Conservation (phyloP, 2,888 invertebrate species). For the Machimus atricapillus region DNA sequence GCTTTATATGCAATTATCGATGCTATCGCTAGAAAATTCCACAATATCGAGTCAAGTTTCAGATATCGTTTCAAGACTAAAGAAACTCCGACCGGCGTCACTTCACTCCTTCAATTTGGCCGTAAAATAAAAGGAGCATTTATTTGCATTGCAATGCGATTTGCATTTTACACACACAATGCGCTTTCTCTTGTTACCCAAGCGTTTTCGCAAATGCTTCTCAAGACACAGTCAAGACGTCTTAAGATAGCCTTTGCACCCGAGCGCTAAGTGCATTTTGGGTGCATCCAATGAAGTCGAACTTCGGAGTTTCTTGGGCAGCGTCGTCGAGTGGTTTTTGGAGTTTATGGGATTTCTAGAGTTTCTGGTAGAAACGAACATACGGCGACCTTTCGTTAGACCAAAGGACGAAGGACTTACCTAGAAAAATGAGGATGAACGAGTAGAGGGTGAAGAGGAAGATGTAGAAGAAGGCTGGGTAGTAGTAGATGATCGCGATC, state of each 20-base stretch:
- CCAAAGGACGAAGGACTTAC: conserved; percentile 51
- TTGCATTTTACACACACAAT: too few species aligned
- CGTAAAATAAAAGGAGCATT: background rate
- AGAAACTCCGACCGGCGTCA: background rate
- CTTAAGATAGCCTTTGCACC: background rate
- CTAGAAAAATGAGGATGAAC: conserved; percentile 56
- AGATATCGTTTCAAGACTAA: background rate
- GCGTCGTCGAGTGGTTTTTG: background rate
- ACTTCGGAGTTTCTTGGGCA: background rate
- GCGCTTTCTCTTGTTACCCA: background rate
- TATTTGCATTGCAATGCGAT: background rate
- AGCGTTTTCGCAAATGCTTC: background rate
- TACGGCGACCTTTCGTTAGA: background rate
- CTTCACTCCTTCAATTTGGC: background rate
- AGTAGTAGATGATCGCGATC: conserved; percentile 60
- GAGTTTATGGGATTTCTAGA: background rate
- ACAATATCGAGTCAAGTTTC: background rate
- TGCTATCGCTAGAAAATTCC: background rate
- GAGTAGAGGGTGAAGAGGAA: conserved; percentile 60
- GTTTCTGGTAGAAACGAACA: background rate
- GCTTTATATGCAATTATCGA: background rate
- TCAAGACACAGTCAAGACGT: background rate
- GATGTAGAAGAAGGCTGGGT: conserved; percentile 61
- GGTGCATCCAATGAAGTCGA: background rate
- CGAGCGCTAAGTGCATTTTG: background rate